phyloP scores from a whole-genome alignment of 2,888 invertebrate species.

The Sminthurides aquaticus region DNA sequence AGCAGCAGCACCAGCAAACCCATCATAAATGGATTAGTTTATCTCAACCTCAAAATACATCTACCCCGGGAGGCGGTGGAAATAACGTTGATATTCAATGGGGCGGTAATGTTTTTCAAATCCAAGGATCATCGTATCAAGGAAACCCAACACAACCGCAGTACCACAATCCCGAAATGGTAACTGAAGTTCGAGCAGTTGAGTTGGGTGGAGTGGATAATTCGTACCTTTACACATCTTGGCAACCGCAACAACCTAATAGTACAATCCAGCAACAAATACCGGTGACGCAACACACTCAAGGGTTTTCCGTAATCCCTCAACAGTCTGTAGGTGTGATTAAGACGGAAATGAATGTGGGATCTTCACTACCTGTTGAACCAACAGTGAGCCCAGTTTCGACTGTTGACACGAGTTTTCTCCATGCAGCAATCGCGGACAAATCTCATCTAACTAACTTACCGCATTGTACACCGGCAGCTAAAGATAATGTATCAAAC shows the following conservation, averaged over 20 bases:
- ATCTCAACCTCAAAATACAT: not conserved
- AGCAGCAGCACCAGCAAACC: not conserved
- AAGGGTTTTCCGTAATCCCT: not conserved
- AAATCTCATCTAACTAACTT: not conserved
- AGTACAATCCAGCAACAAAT: not conserved
- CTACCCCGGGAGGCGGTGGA: not conserved
- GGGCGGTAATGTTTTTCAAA: not conserved
- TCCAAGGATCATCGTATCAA: not conserved
- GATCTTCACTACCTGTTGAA: too few species aligned
- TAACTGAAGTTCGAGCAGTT: not conserved
- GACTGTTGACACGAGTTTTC: slow-evolving; percentile 2
- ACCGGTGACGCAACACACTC: not conserved
- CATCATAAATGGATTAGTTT: not conserved
- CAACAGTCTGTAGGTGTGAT: not conserved
- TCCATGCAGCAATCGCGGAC: not conserved
- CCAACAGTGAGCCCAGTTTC: too few species aligned
- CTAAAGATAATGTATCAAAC: not conserved
- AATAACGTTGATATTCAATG: not conserved
- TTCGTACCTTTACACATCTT: not conserved
- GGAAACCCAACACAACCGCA: not conserved
- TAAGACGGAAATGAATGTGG: not conserved
- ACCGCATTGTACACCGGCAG: too few species aligned
- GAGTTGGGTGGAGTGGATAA: not conserved
- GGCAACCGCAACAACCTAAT: not conserved
- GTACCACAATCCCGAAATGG: not conserved